Evolutionary conservation across 92 coral and sea anemone species (phyloP), one percentile per base, ranked within the genome.

Genomic region (Heteractis magnifica): DNA sequence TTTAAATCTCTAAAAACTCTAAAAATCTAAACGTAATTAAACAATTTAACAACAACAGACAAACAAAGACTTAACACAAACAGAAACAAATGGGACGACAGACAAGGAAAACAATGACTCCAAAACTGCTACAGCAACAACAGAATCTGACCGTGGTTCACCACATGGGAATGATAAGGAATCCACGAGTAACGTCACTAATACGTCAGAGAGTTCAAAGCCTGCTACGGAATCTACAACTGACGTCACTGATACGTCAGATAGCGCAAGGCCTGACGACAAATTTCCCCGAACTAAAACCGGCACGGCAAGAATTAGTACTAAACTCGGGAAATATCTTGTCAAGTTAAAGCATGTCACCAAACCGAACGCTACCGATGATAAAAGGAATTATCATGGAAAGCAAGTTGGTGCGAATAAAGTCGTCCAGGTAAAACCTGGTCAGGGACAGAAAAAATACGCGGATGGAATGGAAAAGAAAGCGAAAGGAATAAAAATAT

Each of bases 321-420:
- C 87, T 56, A 72, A 88, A 60, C 86, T 89, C 49, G 87, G 90
- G 48, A 77, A 89, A 72, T 89, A 88, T 87, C 88, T 86, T 55
- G 82, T 76, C 10, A 90, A 82, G 83, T 75, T 87, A 20, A 84
- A 76, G 50, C 51, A 13, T 3, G 56, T 80, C 2, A 8, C 79
- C 34, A 84, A 65, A 77, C 71, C 83, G 10, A 78, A 86, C 73
- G 60, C 56, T n/a, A 10, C 59, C 15, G 70, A 56, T 13, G 73
- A 72, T 53, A 75, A 65, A 70, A 78, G 75, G 11, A 77, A 62
- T 18, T 76, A 75, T 52, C 78, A 81, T 52, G 60, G 74, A 5
- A 83, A 75, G 82, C 78, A 86, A 49, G 70, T 14, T 19, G 77
- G 41, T 34, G 51, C 44, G 34, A 12, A 49, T 4, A 74, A 74